Evolutionary conservation across 2,797 vertebrate genomes (phyloP).

Genomic region (Saguinus oedipus): DNA sequence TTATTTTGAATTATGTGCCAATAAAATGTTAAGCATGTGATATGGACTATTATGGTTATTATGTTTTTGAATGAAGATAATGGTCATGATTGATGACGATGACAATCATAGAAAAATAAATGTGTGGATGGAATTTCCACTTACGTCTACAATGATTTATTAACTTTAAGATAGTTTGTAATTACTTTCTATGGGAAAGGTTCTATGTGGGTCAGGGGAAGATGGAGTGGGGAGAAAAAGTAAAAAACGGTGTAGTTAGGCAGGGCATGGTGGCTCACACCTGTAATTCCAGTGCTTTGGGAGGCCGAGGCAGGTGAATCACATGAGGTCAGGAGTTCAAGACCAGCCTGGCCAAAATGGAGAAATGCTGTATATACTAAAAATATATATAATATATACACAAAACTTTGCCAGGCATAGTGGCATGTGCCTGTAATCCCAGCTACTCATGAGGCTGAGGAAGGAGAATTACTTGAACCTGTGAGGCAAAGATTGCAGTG

Average conservation of each 20-base stretch:
- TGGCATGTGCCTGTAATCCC: no score
- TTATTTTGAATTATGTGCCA: background rate
- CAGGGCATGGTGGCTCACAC: no score
- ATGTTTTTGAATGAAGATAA: background rate
- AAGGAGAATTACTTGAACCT: no score
- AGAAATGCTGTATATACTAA: no score
- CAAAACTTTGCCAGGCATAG: no score
- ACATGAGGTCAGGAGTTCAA: no score
- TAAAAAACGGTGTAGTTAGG: background rate
- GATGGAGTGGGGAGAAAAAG: background rate
- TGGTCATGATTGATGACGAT: background rate
- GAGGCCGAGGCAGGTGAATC: no score
- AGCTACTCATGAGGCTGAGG: no score
- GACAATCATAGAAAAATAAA: background rate
- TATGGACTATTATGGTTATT: background rate
- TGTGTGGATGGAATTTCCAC: background rate
- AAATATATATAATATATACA: no score
- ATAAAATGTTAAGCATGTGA: background rate
- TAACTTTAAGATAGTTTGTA: background rate
- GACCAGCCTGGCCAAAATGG: no score
- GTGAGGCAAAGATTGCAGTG: no score
- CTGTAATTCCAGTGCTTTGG: no score
- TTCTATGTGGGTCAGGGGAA: background rate
- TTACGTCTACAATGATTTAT: background rate
- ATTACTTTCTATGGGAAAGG: background rate